Conservation (phyloP, 1,140 invertebrate species). For the Choristoneura fumiferana region DNA sequence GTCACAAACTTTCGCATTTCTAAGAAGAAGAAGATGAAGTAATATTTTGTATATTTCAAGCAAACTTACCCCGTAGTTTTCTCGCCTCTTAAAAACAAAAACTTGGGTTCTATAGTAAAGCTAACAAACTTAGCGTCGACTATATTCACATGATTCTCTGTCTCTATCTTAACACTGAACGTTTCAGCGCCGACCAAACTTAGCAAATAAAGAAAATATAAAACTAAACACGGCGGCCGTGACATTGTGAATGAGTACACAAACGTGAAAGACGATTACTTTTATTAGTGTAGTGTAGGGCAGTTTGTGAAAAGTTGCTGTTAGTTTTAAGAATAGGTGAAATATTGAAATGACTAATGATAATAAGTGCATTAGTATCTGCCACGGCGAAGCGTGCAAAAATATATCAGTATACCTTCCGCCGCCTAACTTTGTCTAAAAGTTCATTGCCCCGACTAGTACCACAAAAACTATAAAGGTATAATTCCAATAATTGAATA, state of each 20-base stretch:
- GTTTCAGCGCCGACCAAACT: constrained; percentile 32
- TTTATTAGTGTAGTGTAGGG: not conserved
- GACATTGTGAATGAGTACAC: not conserved
- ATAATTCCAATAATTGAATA: too few relatives aligned
- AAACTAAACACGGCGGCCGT: constrained; percentile 7
- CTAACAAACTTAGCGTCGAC: constrained; percentile 82
- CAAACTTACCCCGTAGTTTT: constrained; percentile 59
- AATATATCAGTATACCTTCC: too few relatives aligned
- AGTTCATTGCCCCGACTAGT: too few relatives aligned
- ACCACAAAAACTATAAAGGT: too few relatives aligned
- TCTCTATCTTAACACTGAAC: constrained; percentile 47
- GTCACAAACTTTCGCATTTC: too few relatives aligned
- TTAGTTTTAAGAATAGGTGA: not conserved
- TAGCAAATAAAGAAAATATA: not conserved
- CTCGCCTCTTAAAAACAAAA: constrained; percentile 52
- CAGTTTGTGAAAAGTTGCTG: not conserved
- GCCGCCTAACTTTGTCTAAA: too few relatives aligned
- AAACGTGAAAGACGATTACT: not conserved
- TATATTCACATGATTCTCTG: constrained; percentile 72
- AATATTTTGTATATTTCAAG: too few relatives aligned
- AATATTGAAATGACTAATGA: too few relatives aligned
- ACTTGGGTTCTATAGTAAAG: constrained; percentile 80
- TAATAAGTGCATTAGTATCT: too few relatives aligned
- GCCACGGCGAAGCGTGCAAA: too few relatives aligned
- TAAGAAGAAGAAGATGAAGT: too few relatives aligned